Evolutionary conservation across 1,140 invertebrate genomes (phyloP).

Genomic region (Drosophila arizonae): DNA sequence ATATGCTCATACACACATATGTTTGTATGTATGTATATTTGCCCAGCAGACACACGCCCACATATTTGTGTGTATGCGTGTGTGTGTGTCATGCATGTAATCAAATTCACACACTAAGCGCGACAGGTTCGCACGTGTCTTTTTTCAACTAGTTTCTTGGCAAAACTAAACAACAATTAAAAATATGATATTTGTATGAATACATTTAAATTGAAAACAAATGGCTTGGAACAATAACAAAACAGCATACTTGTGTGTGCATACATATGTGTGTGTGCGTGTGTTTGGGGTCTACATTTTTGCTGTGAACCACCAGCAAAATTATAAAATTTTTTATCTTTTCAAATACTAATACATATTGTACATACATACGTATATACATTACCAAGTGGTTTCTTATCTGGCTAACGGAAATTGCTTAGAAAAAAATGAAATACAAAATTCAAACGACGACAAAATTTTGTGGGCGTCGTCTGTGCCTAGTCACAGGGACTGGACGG

Average conservation of each 20-base stretch:
- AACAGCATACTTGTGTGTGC: too few species aligned
- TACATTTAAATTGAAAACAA: too few species aligned
- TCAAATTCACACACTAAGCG: not conserved
- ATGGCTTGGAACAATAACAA: too few species aligned
- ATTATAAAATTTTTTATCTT: slow-evolving; percentile 13
- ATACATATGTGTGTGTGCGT: too few species aligned
- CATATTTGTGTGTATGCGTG: not conserved
- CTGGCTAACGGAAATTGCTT: slow-evolving; percentile 36
- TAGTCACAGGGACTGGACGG: not conserved
- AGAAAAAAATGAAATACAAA: slow-evolving; percentile 19
- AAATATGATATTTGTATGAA: not conserved
- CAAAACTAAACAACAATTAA: slow-evolving; percentile 14
- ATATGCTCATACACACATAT: slow-evolving; percentile 1
- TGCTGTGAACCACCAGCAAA: not conserved
- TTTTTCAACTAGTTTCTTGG: slow-evolving; percentile 30
- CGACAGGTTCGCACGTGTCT: slow-evolving; percentile 26
- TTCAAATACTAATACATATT: slow-evolving; percentile 5
- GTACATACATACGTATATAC: not conserved
- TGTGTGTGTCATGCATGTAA: not conserved
- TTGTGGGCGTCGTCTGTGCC: slow-evolving; percentile 31
- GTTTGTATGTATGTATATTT: not conserved
- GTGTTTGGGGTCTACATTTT: too few species aligned
- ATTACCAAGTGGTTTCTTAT: slow-evolving; percentile 23
- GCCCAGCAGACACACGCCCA: not conserved
- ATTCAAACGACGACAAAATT: slow-evolving; percentile 7